Conservation (phyloP, 2,797 vertebrate species). For the Tinamus major region DNA sequence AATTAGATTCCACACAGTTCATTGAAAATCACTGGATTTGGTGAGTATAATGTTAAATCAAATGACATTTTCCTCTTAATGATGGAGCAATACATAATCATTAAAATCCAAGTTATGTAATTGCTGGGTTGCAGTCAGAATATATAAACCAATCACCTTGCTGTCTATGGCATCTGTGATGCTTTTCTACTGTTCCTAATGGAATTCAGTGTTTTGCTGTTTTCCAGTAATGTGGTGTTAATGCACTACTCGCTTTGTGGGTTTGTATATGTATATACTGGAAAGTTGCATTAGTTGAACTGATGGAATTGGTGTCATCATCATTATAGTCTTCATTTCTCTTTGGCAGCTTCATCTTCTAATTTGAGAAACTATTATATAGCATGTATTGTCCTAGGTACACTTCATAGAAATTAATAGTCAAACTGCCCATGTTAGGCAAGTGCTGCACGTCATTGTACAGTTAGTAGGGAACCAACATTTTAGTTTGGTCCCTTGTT, state of each 20-base stretch:
- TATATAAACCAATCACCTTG: neutral
- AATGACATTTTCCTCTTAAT: constrained; percentile 21
- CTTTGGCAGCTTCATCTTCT: neutral
- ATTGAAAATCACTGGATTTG: constrained; percentile 17
- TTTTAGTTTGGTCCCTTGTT: neutral
- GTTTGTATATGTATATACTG: neutral
- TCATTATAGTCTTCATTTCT: neutral
- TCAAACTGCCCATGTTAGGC: neutral
- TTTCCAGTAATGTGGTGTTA: neutral
- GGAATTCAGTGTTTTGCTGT: neutral
- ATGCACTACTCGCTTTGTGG: neutral
- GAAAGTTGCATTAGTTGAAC: neutral
- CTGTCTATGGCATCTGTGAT: neutral
- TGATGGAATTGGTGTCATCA: constrained; percentile 7
- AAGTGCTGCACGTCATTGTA: neutral
- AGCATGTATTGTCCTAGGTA: neutral
- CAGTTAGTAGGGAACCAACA: neutral
- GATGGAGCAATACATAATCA: neutral
- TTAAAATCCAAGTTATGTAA: constrained; percentile 25
- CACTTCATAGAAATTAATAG: neutral
- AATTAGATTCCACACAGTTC: constrained; percentile 7
- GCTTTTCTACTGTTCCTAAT: neutral
- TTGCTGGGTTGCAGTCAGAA: neutral
- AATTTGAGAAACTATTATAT: neutral
- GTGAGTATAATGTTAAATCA: constrained; percentile 46